Evolutionary conservation across 2,888 invertebrate species (phyloP).

Genomic region (Oscheius onirici): DNA sequence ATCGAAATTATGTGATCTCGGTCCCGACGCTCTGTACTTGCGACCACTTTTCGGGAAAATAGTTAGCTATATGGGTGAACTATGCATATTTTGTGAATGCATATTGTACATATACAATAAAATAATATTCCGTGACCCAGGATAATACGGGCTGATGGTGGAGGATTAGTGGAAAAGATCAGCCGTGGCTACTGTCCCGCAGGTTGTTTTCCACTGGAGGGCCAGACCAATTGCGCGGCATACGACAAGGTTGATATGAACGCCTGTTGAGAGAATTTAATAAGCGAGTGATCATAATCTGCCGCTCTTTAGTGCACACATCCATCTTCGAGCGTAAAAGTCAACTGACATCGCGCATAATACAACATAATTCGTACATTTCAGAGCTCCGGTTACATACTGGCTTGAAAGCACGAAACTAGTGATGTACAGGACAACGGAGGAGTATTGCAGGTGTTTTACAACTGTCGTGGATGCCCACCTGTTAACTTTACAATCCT

Average conservation of each 20-base stretch:
- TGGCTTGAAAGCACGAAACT: too few relatives aligned
- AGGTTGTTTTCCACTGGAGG: conserved; percentile 27
- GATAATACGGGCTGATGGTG: neutral
- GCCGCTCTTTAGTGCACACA: conserved; percentile 25
- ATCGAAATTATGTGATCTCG: conserved; percentile 23
- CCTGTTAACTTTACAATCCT: too few relatives aligned
- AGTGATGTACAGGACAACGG: too few relatives aligned
- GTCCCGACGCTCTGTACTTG: neutral
- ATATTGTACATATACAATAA: conserved; percentile 16
- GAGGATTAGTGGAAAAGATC: neutral
- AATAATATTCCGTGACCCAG: neutral
- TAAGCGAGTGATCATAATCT: conserved; percentile 32
- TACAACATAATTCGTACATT: neutral
- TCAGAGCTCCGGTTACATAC: neutral
- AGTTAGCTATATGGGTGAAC: conserved; percentile 11
- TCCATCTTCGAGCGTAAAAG: conserved; percentile 29
- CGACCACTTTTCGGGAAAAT: conserved; percentile 4
- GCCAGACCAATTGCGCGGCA: conserved; percentile 26
- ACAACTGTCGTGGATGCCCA: too few relatives aligned
- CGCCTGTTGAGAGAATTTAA: conserved; percentile 32
- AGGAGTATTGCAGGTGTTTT: too few relatives aligned
- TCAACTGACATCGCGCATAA: conserved; percentile 23
- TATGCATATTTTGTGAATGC: neutral
- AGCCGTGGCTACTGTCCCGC: conserved; percentile 13
- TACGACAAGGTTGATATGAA: conserved; percentile 31